Evolutionary conservation across 2,113 vertebrate genomes (phyloP).

Genomic region (Ramphastos sulfuratus): DNA sequence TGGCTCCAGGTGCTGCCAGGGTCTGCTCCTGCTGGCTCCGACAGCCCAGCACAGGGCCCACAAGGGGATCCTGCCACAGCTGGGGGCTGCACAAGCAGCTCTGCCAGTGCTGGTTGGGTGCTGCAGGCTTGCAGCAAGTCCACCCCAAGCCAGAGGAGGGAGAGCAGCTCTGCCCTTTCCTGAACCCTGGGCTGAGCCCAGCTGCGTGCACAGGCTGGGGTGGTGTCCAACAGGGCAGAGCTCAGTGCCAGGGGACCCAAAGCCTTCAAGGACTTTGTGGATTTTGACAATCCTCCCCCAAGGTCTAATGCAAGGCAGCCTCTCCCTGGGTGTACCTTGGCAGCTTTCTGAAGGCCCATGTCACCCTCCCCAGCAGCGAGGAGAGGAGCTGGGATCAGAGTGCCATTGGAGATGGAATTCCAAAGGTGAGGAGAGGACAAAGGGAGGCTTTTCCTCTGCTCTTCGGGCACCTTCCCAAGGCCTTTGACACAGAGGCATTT

Average conservation of each 20-base stretch:
- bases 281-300: neutral
- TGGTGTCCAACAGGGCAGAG: neutral
- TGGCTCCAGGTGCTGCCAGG: neutral
- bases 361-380: neutral
- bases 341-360: neutral
- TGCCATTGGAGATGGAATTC: neutral
- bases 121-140: neutral
- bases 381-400: neutral
- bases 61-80: rapidly evolving
- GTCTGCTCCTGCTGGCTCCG: neutral
- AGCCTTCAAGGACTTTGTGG: neutral
- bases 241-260: neutral
- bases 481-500: neutral
- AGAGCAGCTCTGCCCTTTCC: neutral
- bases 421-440: neutral
- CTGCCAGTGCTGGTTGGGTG: neutral
- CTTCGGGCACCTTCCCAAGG: neutral
- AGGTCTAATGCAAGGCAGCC: neutral
- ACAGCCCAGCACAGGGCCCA: neutral
- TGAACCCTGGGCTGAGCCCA: neutral
- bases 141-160: neutral
- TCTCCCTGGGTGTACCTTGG: rapidly evolving
- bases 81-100: neutral
- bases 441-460: neutral
- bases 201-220: rapidly evolving